phyloP scores from a whole-genome alignment of 2,113 vertebrate genomes.

The Aldabrachelys gigantea region DNA sequence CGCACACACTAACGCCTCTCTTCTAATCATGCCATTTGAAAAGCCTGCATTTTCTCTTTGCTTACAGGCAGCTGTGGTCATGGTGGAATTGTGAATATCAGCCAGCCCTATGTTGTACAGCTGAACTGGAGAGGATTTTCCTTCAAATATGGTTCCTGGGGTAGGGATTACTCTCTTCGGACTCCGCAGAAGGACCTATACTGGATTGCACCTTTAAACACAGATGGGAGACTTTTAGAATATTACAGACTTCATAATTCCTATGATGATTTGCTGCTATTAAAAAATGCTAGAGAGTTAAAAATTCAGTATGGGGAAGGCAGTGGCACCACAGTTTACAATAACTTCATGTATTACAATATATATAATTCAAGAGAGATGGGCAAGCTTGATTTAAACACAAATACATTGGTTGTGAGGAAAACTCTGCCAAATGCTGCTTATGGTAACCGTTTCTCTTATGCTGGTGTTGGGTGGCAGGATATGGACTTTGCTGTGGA shows the following conservation, averaged over 20 bases:
- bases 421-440: conserved; percentile 78
- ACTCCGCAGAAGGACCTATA: no score
- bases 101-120: conserved; percentile 82
- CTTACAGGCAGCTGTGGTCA: conserved; percentile 78
- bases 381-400: conserved; percentile 70
- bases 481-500: conserved; percentile 92
- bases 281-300: conserved; percentile 26
- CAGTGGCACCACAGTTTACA: conserved; percentile 80
- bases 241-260: no score
- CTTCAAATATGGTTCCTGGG: neutral
- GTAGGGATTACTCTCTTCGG: no score
- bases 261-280: conserved; percentile 76
- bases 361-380: conserved; percentile 59
- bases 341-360: conserved; percentile 84
- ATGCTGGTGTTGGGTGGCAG: conserved; percentile 21
- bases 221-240: no score
- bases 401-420: conserved; percentile 30
- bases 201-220: no score
- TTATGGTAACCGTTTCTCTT: conserved; percentile 47
- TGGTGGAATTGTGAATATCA: conserved; percentile 78
- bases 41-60: conserved; percentile 35
- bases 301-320: conserved; percentile 77
- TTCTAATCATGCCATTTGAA: neutral
- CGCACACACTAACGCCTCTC: neutral
- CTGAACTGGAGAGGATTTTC: conserved; percentile 84